Evolutionary conservation across 2,113 vertebrate genomes (phyloP), one percentile per base, ranked within the genome.

Genomic region (Archilochus colubris): DNA sequence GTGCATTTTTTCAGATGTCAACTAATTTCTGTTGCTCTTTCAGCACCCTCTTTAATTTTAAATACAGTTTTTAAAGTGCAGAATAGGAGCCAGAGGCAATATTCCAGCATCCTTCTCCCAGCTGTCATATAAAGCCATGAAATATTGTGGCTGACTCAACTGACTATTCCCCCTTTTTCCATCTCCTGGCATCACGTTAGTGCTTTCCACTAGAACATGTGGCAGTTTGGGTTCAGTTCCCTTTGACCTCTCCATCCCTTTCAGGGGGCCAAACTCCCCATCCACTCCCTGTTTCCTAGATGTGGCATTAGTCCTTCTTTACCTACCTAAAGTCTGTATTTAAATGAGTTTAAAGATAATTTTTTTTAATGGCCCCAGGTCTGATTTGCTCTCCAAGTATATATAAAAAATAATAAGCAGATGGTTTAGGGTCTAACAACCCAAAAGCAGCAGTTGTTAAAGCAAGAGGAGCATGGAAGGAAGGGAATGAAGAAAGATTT

Each of bases 81-180:
- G 68, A 55, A 80, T 44, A 73, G 25, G 68, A 84, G 83, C 74
- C 87, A 67, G 83, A 57, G 83, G 83, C 91, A 81, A 72, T 46
- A 92, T 40, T 84, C 74, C 74, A 80, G 86, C 87, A 44, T 53
- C 86, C 84, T 63, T 43, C 62, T 80, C 78, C 67, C 82, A 88
- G 82, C 63, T 92, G 74, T 25, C 87, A 83, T 0, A 66, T 4
- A 50, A n/a, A 82, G 90, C 78, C 36, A 51, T 8, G 31, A 92
- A 90, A 80, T 6, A 43, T 1, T 36, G 51, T 76, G 91, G 91
- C 87, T 81, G 59, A 46, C 53, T 78, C 89, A 17, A 10, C 68
- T 57, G 33, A 1, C 68, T 11, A 9, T 57, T 36, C 78, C 78
- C 53, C 63, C 43, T 13, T 61, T 27, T 59, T 40, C 73, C 54